Evolutionary conservation across 2,797 vertebrate species (phyloP), one percentile per base, ranked within the genome.

Genomic region (Chiroxiphia lanceolata): DNA sequence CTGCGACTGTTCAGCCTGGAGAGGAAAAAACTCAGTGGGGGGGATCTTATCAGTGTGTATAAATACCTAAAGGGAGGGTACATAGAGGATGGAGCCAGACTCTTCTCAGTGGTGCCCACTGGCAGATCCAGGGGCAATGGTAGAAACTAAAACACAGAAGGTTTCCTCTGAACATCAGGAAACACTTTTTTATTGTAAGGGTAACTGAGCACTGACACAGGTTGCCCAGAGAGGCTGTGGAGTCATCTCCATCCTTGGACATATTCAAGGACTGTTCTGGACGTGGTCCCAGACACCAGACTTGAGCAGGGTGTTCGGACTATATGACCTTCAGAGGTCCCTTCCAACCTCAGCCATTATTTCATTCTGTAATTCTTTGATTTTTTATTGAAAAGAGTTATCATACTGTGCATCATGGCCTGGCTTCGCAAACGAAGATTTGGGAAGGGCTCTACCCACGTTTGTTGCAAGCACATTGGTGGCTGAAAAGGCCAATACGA

Each of bases 61-160:
- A 50, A 67, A 48, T 31, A 45, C 10, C 25, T 48, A 38, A 80
- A 59, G 4, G 16, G 38, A 34, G 7, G 12, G 9, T 60, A 10
- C 20, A 81, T 56, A 56, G 17, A 76, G 4, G 0, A 61, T 0
- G 1, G 34, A 77, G 20, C 2, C 50, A 77, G 36, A 6, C 16
- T 71, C 26, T 45, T 47, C 17, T 31, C 51, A 23, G 33, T n/a
- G 22, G 16, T 50, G 38, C 5, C 53, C 57, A 29, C 20, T 45
- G 53, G n/a, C 2, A 22, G 26, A n/a, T 31, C 2, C 11, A 89
- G 40, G 64, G 17, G 20, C 27, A 80, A 31, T 4, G 20, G 13
- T n/a, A 47, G 23, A 63, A 34, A 80, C 4, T 15, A 31, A 76
- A 83, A 50, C 34, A 64, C 20, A 36, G 18, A 4, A 54, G 6